A percentile compares a stretch with the other conserved stretches of the same genome.
phyloP scores from a whole-genome alignment of 2,888 invertebrate species.

The Acanthococcus lagerstroemiae region DNA sequence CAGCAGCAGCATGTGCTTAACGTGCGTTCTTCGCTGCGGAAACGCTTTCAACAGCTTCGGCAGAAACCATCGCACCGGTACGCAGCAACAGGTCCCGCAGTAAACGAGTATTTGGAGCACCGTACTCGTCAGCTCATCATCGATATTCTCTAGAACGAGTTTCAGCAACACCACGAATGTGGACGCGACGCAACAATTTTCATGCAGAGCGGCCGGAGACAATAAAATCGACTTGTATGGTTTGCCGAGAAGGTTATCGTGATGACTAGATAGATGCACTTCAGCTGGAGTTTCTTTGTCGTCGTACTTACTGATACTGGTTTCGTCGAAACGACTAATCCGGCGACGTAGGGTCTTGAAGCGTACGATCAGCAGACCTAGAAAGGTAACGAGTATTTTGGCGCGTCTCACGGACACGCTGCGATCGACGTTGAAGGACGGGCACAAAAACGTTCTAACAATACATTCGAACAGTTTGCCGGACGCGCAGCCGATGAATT shows the following conservation, averaged over 20 bases:
- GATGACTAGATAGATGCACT: conserved; percentile 47
- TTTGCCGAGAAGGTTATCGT: conserved; percentile 50
- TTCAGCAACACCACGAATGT: conserved; percentile 48
- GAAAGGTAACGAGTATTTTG: conserved; percentile 32
- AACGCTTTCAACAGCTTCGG: conserved; percentile 42
- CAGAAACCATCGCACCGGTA: conserved; percentile 43
- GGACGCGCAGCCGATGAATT: conserved; percentile 14
- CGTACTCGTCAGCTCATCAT: conserved; percentile 35
- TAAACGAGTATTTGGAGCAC: conserved; percentile 47
- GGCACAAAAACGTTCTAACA: conserved; percentile 9
- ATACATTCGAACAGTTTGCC: conserved; percentile 14
- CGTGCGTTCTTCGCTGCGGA: conserved; percentile 40
- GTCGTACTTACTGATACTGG: conserved; percentile 38
- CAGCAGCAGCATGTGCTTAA: conserved; percentile 45
- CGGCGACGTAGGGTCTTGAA: conserved; percentile 52
- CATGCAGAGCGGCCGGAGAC: conserved; percentile 42
- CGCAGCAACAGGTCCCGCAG: conserved; percentile 55
- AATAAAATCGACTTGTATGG: conserved; percentile 42
- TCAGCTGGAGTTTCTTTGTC: not conserved
- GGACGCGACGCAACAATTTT: conserved; percentile 49
- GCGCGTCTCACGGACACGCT: conserved; percentile 19
- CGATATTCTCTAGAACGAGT: conserved; percentile 35
- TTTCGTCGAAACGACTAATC: conserved; percentile 48
- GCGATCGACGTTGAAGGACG: conserved; percentile 4
- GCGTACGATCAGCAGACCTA: conserved; percentile 47